Evolutionary conservation across 2,888 invertebrate species (phyloP), one percentile per base, ranked within the genome.

Genomic region (Beris chalybata): DNA sequence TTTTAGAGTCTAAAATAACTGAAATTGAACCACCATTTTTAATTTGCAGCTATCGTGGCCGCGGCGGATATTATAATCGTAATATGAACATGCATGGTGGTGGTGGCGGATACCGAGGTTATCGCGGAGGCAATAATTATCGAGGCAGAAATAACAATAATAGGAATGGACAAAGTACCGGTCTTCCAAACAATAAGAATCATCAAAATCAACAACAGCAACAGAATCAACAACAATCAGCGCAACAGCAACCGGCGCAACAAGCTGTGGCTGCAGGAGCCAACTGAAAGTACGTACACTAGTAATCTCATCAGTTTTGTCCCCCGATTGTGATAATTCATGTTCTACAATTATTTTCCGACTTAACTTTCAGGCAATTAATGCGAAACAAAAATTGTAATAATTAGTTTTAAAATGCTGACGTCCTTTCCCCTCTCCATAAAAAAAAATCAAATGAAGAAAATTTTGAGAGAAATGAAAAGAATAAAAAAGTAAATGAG

Each of bases 21-120:
- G 22, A 22, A 22, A 22, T 22, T 1, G 3, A 9, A 9, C 38
- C 38, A 7, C 9, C 9, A 38, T 38, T 38, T 5, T 38, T 3
- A 38, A 38, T 9, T 38, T 38, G 22, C 3, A 85, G 84, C 74
- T 86, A 85, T 76, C 85, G 88, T 71, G 87, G 88, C 52, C 84
- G 88, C 70, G 86, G 87, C 61, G 70, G 71, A 72, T 85, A 82
- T 72, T 81, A 82, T 78, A 83, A 84, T 77, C 79, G 83, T 69
- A 83, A 84, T 66, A 74, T 74, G 72, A 78, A 79, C 59, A 83
- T 83, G 78, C 80, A 81, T 71, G 74, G 76, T 44, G 75, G 75
- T 64, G 79, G 77, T 48, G 79, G 68, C 7, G 67, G 67, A 29
- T 69, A 80, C 74, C 80, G 83, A 73, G 82, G 83, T 64, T 84